Evolutionary conservation across 2,888 invertebrate genomes (phyloP), one percentile per base, ranked within the genome.

Genomic region (Colostygia pectinataria): DNA sequence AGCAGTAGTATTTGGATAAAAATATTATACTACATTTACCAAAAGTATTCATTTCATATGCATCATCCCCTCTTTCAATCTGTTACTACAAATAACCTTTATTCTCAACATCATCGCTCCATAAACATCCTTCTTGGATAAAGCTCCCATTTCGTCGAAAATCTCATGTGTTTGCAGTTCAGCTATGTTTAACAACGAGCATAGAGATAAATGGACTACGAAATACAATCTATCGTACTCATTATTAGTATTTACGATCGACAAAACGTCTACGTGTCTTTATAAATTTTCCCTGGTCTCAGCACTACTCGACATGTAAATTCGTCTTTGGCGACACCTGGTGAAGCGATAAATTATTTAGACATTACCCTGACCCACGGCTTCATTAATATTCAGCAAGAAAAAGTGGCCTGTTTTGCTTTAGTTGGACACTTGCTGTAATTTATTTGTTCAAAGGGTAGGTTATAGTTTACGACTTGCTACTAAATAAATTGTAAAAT

Each of bases 371-470:
- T 59, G 65, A 68, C 61, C 56, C 55, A 61, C 59, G 63, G 59
- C 63, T 69, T 72, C 74, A 70, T 76, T 74, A 71, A 70, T 69
- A 72, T 70, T 71, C 71, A 60, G 64, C 56, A 63, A 66, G 68
- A 74, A 73, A 71, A 74, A 72, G 61, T 62, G 58, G 50, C 63
- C 53, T 46, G 46, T 52, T 46, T 52, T 39, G 37, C 46, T 34
- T 33, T 28, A 45, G 45, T 51, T 51, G 41, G 45, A 41, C 40
- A 24, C 33, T 37, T 42, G 13, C 7, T 34, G 42, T 46, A 29
- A 52, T 52, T 52, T 46, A 52, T 52, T 46, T 38, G 33, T 28
- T 39, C 28, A 20, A n/a, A n/a, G 31, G 27, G 14, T 34, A 31
- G 44, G 33, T 44, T 50, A 18, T 34, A 36, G 47, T 41, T 36